Conservation (phyloP, 2,888 invertebrate species). For the Odiellus spinosus region DNA sequence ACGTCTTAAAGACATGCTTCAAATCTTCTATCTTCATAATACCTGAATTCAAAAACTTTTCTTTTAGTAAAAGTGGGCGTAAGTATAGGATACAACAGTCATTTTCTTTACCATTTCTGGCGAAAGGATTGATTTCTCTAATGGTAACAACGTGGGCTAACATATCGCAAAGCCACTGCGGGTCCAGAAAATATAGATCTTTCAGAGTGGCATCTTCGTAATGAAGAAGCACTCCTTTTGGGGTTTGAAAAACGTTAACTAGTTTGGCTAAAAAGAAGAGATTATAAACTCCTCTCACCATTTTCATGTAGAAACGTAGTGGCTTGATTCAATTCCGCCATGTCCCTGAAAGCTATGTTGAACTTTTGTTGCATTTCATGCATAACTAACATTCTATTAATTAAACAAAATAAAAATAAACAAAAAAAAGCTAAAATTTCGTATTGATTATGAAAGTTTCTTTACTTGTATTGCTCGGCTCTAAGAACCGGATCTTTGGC, state of each 20-base stretch:
- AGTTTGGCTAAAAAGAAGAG: background rate
- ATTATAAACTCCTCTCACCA: slow-evolving; percentile 43
- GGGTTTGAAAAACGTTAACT: background rate
- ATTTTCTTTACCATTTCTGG: slow-evolving; percentile 47
- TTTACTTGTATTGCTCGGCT: slow-evolving; percentile 30
- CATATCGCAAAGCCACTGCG: slow-evolving; percentile 98
- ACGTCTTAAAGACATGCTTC: slow-evolving; percentile 79
- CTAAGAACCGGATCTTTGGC: slow-evolving; percentile 32
- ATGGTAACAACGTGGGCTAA: slow-evolving; percentile 92
- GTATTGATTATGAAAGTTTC: background rate
- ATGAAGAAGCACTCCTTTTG: slow-evolving; percentile 79
- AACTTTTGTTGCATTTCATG: slow-evolving; percentile 47
- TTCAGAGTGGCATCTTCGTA: slow-evolving; percentile 86
- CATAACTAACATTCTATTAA: slow-evolving; percentile 34
- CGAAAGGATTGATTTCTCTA: slow-evolving; percentile 91
- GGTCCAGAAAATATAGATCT: slow-evolving; percentile 89
- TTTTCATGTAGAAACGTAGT: slow-evolving; percentile 95
- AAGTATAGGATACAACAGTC: background rate
- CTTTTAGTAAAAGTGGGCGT: background rate
- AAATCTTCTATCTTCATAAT: slow-evolving; percentile 88
- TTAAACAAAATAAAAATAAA: background rate
- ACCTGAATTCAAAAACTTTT: slow-evolving; percentile 32
- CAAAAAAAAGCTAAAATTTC: background rate
- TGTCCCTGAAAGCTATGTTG: slow-evolving; percentile 50
- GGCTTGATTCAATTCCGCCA: slow-evolving; percentile 61